Conservation (phyloP, 2,113 vertebrate genomes). For the Ahaetulla prasina region DNA sequence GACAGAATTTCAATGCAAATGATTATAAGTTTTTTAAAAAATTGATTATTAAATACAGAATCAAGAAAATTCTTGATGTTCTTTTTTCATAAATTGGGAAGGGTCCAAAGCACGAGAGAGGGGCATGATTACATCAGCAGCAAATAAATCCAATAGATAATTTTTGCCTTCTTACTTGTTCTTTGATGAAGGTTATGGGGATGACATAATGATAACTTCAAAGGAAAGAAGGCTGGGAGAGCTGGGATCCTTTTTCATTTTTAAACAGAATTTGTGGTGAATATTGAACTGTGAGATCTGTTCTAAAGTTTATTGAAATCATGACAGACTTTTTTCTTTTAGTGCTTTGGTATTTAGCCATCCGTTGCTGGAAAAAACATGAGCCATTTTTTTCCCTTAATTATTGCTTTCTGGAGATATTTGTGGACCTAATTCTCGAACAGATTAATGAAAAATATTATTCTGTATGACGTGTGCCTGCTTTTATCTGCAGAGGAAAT, state of each 20-base stretch:
- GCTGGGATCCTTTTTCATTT: not conserved
- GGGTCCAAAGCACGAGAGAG: not conserved
- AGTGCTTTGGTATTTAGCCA: not conserved
- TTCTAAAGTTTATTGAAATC: not conserved
- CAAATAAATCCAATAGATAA: not conserved
- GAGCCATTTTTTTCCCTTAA: not conserved
- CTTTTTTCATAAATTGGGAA: not conserved
- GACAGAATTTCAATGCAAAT: not conserved
- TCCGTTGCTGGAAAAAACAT: not conserved
- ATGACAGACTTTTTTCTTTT: not conserved
- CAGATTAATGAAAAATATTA: not conserved
- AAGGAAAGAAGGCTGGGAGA: not conserved
- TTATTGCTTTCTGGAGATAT: not conserved
- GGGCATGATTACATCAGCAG: not conserved
- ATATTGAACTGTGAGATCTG: not conserved
- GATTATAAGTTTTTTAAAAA: not conserved
- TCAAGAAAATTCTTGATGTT: not conserved
- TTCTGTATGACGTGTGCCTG: not conserved
- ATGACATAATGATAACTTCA: not conserved
- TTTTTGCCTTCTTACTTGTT: not conserved
- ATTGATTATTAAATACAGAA: not conserved
- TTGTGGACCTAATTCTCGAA: not conserved
- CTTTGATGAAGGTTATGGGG: not conserved
- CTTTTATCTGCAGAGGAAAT: constrained; percentile 34
- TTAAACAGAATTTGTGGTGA: not conserved